These are phyloP conservation scores for Carapus acus DNA, from an alignment of 2,797 vertebrate species.

Conservation along the genomic window DNA sequence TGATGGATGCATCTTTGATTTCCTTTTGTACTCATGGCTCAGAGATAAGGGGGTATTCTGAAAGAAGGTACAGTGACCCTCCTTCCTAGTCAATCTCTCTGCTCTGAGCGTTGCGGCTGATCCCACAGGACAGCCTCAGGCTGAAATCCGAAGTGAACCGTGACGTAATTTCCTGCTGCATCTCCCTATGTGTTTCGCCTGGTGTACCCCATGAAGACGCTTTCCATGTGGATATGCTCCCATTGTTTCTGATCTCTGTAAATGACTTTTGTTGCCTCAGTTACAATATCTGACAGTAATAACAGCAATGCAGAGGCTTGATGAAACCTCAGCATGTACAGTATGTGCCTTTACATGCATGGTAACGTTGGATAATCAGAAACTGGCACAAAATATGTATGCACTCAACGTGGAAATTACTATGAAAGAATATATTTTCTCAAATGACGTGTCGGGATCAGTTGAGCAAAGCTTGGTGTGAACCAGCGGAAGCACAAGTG, in stretches of 20 bases:
- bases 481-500: too few species aligned
- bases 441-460: too few species aligned
- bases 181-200: slow-evolving; percentile 42
- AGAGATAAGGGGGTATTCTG: slow-evolving; percentile 29
- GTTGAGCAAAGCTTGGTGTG: too few species aligned
- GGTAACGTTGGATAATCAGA: too few species aligned
- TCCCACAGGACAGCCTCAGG: slow-evolving; percentile 54
- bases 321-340: slow-evolving; percentile 39
- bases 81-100: slow-evolving; percentile 37
- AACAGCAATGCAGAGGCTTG: slow-evolving; percentile 37
- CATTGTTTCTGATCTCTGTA: slow-evolving; percentile 55
- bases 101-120: slow-evolving; percentile 49
- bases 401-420: too few species aligned
- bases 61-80: slow-evolving; percentile 25
- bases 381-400: too few species aligned
- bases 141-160: slow-evolving; percentile 55
- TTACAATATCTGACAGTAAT: slow-evolving; percentile 51
- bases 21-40: slow-evolving; percentile 20
- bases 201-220: slow-evolving; percentile 39
- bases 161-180: slow-evolving; percentile 57
- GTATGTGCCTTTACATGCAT: slow-evolving; percentile 19
- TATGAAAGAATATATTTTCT: too few species aligned
- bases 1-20: slow-evolving; percentile 1
- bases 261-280: slow-evolving; percentile 57
- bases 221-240: slow-evolving; percentile 57